Base-by-base conservation (phyloP, 2,113 vertebrate species). In the Sebastes fasciatus region DNA sequence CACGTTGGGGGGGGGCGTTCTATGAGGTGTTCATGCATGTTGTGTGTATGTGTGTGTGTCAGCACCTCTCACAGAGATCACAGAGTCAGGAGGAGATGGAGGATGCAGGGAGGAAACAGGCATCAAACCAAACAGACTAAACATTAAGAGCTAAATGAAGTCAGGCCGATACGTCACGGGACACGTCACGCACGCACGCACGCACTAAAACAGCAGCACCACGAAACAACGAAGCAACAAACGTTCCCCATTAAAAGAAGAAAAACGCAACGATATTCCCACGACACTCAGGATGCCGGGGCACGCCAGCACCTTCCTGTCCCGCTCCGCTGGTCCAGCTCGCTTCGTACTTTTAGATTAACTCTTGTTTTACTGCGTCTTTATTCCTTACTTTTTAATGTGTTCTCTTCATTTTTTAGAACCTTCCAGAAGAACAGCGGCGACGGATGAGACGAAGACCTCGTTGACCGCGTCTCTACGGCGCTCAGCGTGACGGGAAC, bases 381-480 rank as follows among this genome's bases (percentile, higher is more conserved):
- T 74, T 79, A 63, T 78, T 93, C 54, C 76, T 77, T 17, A 87
- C 71, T 86, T 86, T 88, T 92, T 75, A 87, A 91, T 68, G 78
- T 26, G 77, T 93, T 91, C 83, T 89, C 85, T 87, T 83, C 77
- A 80, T 91, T 92, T 91, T 93, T 86, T 76, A 75, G 77, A 88
- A 86, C 89, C 82, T 80, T 87, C 88, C 68, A 19, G 75, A 68
- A 90, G 91, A 89, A 90, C 88, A 83, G 85, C 40, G 9, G 43
- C 69, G 84, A 70, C 84, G 43, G 77, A 74, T 80, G 80, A 42
- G 86, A 45, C 46, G 75, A 84, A 75, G 34, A 9, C 40, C 40
- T 63, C 46, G 48, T 45, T 1, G 11, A 43, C 64, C 14, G 64
- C 51, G 4, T 64, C 64, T 46, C 62, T 62, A 57, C 40, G 13